Evolutionary conservation across 2,113 vertebrate genomes (phyloP), one percentile per base, ranked within the genome.

Genomic region (Microcebus ravelobensis): DNA sequence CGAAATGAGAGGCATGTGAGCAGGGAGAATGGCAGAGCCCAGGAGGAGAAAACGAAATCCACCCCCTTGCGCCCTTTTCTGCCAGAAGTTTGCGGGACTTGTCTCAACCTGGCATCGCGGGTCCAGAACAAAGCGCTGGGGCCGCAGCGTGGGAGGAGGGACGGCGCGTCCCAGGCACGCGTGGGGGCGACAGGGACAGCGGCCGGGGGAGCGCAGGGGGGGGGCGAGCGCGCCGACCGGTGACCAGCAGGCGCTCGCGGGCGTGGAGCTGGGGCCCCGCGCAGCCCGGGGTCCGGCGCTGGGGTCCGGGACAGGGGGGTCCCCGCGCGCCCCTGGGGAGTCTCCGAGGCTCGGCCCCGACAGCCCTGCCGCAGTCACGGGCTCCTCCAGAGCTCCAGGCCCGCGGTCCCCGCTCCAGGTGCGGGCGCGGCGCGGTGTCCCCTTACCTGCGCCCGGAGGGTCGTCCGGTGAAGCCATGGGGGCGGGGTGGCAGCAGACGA

Each of bases 391-490:
- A 18, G 48, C 25, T 45, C 76, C n/a, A 2, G 21, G 29, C 42
- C 67, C 15, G 21, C 52, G 7, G 55, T 14, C 42, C 63, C 74
- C 0, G 31, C 84, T 83, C 73, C 93, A 14, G 90, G 80, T 18
- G 74, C 31, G 90, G 14, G 63, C 25, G 36, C 85, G 39, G 63
- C 87, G 20, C 39, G 11, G 61, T 4, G 65, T 17, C 68, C 5
- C 63, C 80, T 98, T 98, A 98, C 98, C 98, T 98, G 96, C 15
- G 73, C 88, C 96, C 96, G 91, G 86, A 63, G 97, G 97, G 91
- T 98, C 98, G 63, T 88, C 95, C 39, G 97, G 97, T 68, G 98
- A 98, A 90, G 98, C 98, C 98, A 98, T 98, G 79, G 90, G 95
- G 92, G 34, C 55, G 34, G 18, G 36, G 52, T 50, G 42, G 29